phyloP scores from a whole-genome alignment of 2,113 vertebrate genomes.

The Glaucomys volans region DNA sequence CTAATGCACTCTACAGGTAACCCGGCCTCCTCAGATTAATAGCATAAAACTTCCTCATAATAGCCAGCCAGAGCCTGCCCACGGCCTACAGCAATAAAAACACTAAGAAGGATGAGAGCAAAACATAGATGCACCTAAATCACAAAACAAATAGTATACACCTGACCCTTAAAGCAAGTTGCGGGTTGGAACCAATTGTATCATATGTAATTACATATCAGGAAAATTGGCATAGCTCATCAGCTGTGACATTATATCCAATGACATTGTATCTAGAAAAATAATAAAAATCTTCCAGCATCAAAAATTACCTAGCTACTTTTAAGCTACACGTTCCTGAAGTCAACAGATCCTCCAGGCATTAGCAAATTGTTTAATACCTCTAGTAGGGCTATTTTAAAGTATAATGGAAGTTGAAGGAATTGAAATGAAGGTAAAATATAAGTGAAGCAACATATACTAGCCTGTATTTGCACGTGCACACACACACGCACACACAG shows the following conservation, averaged over 20 bases:
- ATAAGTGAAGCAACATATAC: not conserved
- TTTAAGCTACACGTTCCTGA: not conserved
- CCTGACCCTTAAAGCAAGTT: not conserved
- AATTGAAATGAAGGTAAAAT: not conserved
- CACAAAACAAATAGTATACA: not conserved
- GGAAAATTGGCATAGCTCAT: not conserved
- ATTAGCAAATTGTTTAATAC: slow-evolving; percentile 10
- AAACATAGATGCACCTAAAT: not conserved
- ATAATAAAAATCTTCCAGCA: not conserved
- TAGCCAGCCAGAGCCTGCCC: not conserved
- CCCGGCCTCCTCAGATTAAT: not conserved
- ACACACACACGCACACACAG: rapidly evolving
- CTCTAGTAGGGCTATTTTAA: not conserved
- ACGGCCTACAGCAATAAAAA: not conserved
- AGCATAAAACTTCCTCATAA: not conserved
- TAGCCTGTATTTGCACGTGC: not conserved
- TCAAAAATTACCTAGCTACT: not conserved
- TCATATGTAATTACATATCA: not conserved
- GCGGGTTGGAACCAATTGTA: not conserved
- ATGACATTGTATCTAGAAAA: not conserved
- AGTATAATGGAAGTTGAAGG: not conserved
- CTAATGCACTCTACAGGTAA: not conserved
- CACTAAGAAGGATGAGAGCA: not conserved
- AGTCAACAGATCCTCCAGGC: not conserved
- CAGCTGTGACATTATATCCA: not conserved